Base-by-base conservation (phyloP, 2,797 vertebrate species). In the Pseudocheirus occidentalis region DNA sequence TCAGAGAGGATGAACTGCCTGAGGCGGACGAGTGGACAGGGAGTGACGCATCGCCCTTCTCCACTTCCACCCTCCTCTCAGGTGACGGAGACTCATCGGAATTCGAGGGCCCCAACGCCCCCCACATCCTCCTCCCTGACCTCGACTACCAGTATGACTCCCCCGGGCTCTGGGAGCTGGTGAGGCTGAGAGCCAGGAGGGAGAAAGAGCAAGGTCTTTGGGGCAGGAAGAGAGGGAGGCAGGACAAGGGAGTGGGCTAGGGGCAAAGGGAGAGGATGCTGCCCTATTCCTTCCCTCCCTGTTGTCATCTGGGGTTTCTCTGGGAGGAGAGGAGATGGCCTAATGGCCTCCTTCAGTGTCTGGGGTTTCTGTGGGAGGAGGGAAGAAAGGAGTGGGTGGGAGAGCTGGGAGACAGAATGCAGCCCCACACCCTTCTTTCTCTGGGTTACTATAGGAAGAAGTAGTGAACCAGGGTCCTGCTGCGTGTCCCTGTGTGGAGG, bases 401-500 rank as follows among this genome's bases (percentile, higher is more conserved):
- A 91, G 94, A 93, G 90, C 18, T 5, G 0, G 59, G 0, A 40
- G 96, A 95, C 50, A 53, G 89, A 91, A 91, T 0, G 7, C 28
- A 91, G 93, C 55, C 62, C 56, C n/a, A 55, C 0, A 54, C 87
- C 34, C 11, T 81, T 5, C 53, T 62, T 81, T 59, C 31, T 95
- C 50, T 94, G 52, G 97, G 97, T 97, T 96, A 94, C 98, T 99
- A 99, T 99, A 98, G 57, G 99, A 99, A 93, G 99, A 98, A 62
- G 24, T 11, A 87, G 98, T 98, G 87, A 99, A 95, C 96, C 98
- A 98, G 99, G 99, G 99, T 18, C 98, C 99, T 5, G 98, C 98
- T 40, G 99, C 99, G 0, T 99, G 99, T 98, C 99, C 99, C 0
- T 99, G 99, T 21, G 99, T 99, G 94, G 99, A 99, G 96, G 98